Conservation (phyloP, 2,113 vertebrate genomes). For the Hypomesus transpacificus region DNA sequence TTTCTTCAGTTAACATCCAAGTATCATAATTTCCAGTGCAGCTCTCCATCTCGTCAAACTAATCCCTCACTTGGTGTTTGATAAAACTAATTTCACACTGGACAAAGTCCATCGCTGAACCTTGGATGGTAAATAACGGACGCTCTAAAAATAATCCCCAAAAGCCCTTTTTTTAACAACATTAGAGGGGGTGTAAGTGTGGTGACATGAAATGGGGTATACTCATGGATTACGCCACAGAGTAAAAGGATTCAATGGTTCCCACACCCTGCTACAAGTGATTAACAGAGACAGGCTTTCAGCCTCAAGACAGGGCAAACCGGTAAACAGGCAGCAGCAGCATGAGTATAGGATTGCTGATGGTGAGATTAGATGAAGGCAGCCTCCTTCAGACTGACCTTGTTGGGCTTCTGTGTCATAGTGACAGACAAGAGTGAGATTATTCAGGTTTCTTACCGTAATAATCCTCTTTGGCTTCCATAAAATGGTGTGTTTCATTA, state of each 20-base stretch:
- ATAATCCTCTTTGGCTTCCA: slow-evolving; percentile 61
- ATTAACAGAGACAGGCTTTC: slow-evolving; percentile 48
- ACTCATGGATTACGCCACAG: slow-evolving; percentile 58
- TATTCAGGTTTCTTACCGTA: slow-evolving; percentile 33
- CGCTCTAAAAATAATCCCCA: slow-evolving; percentile 10
- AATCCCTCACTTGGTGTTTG: background rate
- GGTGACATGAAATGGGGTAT: slow-evolving; percentile 33
- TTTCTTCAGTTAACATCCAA: too few relatives aligned
- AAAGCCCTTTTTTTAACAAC: slow-evolving; percentile 18
- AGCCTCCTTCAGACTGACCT: slow-evolving; percentile 42
- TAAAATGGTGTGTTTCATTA: background rate
- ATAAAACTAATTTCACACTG: background rate
- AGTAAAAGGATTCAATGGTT: slow-evolving; percentile 47
- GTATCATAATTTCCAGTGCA: too few relatives aligned
- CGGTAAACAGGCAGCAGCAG: background rate
- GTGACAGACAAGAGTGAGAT: slow-evolving; percentile 53
- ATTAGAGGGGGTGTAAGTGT: slow-evolving; percentile 26
- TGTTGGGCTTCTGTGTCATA: slow-evolving; percentile 41
- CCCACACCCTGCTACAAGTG: slow-evolving; percentile 45
- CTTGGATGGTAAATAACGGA: background rate
- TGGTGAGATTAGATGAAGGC: slow-evolving; percentile 44
- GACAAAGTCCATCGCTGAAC: background rate
- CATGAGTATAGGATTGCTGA: slow-evolving; percentile 27
- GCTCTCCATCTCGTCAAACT: background rate
- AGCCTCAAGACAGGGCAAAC: slow-evolving; percentile 11